Evolutionary conservation across 2,888 invertebrate genomes (phyloP).

Genomic region (Amphiduros pacificus): DNA sequence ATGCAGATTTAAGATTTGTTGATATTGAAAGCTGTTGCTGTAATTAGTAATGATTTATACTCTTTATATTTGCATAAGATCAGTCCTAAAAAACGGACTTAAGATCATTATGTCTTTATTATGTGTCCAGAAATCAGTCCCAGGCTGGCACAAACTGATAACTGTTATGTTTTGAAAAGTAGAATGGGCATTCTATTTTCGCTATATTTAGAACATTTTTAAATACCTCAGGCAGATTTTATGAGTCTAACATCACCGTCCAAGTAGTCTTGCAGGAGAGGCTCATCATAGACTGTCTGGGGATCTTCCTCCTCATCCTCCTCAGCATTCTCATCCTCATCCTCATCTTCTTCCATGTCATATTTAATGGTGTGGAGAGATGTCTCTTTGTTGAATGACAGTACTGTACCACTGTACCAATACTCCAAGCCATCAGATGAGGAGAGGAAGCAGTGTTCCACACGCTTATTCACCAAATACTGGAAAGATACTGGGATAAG

Average conservation of each 20-base stretch:
- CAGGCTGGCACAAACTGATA: no score
- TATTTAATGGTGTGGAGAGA: background rate
- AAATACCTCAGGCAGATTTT: no score
- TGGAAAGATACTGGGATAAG: background rate
- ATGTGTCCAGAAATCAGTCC: no score
- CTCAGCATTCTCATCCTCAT: constrained; percentile 5
- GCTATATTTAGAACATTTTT: no score
- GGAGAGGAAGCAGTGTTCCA: background rate
- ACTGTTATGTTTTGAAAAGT: no score
- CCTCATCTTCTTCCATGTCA: background rate
- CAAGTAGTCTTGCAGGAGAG: background rate
- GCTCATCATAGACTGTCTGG: background rate
- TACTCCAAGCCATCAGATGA: background rate
- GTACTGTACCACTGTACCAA: background rate
- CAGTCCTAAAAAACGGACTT: no score
- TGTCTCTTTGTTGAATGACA: background rate
- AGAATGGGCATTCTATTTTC: no score
- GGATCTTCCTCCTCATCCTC: background rate
- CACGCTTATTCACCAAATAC: background rate
- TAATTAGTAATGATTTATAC: no score
- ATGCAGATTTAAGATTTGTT: no score
- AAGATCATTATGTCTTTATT: no score
- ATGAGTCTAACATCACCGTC: background rate
- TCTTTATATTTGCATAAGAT: no score
- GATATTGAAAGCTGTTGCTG: no score